Evolutionary conservation across 1,140 invertebrate species (phyloP).

Genomic region (Rhysida immarginata): DNA sequence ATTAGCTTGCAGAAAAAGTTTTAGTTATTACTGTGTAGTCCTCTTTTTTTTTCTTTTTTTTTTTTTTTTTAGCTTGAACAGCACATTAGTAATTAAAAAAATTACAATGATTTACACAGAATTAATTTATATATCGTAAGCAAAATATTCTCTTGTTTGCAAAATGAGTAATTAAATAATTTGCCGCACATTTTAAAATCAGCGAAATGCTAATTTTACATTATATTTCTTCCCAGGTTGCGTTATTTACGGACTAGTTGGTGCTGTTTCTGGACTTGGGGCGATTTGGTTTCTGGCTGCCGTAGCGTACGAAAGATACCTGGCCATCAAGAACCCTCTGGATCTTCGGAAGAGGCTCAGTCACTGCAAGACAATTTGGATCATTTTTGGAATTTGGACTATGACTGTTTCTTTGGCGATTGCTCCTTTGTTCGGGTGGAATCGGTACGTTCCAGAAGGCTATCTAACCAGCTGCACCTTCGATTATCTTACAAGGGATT

Average conservation of each 20-base stretch:
- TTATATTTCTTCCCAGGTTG: too few species aligned
- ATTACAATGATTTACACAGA: too few species aligned
- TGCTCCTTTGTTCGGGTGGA: slow-evolving; percentile 58
- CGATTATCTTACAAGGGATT: slow-evolving; percentile 53
- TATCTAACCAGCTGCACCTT: slow-evolving; percentile 74
- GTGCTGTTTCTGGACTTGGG: slow-evolving; percentile 58
- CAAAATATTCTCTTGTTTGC: too few species aligned
- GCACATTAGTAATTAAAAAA: too few species aligned
- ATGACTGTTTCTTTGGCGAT: slow-evolving; percentile 50
- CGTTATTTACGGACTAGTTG: slow-evolving; percentile 59
- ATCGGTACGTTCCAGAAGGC: slow-evolving; percentile 72
- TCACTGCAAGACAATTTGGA: slow-evolving; percentile 45
- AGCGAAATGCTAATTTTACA: too few species aligned
- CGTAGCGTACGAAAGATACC: slow-evolving; percentile 67
- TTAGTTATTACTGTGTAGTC: too few species aligned
- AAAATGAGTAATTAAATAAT: too few species aligned
- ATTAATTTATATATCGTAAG: too few species aligned
- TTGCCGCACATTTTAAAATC: too few species aligned
- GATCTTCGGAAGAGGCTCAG: slow-evolving; percentile 60
- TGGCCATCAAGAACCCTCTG: slow-evolving; percentile 72
- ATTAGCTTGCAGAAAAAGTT: too few species aligned
- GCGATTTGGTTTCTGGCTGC: slow-evolving; percentile 72
- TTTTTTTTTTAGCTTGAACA: too few species aligned
- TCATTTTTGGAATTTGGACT: slow-evolving; percentile 51
- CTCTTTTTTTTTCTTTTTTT: too few species aligned